These are phyloP conservation scores for Scolopax rusticola DNA, from an alignment of 2,797 vertebrate genomes.

Conservation along the genomic window DNA sequence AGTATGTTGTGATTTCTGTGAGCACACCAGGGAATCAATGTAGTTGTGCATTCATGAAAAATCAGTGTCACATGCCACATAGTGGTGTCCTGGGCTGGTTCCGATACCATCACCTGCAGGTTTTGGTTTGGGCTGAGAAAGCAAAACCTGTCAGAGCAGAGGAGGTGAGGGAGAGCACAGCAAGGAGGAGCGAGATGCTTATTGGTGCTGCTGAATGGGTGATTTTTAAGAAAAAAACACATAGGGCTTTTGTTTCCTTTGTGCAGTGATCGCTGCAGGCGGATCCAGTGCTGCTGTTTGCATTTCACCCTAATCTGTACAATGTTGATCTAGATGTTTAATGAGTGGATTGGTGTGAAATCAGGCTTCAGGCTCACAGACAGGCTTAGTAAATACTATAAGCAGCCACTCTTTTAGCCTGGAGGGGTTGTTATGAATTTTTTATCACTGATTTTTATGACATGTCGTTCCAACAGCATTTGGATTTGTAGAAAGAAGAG, in stretches of 20 bases:
- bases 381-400: constrained; percentile 67
- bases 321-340: constrained; percentile 65
- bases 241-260: not conserved
- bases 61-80: not conserved
- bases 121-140: constrained; percentile 13
- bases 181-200: not conserved
- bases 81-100: not conserved
- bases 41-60: constrained; percentile 41
- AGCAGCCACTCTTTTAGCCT: constrained; percentile 32
- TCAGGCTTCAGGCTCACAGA: constrained; percentile 43
- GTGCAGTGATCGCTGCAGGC: not conserved
- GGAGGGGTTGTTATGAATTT: constrained; percentile 53
- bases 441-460: constrained; percentile 49
- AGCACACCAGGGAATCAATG: not conserved
- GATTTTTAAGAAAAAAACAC: not conserved
- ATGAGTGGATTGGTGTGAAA: constrained; percentile 60
- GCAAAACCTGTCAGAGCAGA: constrained; percentile 23
- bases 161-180: constrained; percentile 24
- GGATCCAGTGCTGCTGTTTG: constrained; percentile 14
- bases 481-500: not conserved
- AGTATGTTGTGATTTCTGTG: not conserved
- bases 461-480: not conserved
- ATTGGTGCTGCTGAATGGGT: constrained; percentile 11
- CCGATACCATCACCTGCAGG: constrained; percentile 46
- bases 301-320: constrained; percentile 50